phyloP scores from a whole-genome alignment of 2,113 vertebrate genomes.

The Corynorhinus townsendii region DNA sequence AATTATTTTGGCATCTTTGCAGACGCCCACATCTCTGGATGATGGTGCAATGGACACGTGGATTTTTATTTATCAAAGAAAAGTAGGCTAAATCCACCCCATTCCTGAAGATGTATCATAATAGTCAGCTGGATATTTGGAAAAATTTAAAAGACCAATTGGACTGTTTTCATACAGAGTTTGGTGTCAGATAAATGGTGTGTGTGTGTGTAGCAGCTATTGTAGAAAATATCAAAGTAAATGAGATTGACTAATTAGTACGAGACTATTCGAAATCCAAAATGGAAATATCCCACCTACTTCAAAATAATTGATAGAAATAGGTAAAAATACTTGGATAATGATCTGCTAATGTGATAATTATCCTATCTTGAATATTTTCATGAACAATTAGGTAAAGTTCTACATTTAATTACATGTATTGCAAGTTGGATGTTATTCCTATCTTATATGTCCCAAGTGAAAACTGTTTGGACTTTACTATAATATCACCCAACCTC shows the following conservation, averaged over 20 bases:
- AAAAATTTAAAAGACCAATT: not conserved
- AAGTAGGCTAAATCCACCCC: not conserved
- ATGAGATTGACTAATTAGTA: not conserved
- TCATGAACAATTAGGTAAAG: not conserved
- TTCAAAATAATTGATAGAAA: slow-evolving; percentile 20
- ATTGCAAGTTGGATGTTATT: not conserved
- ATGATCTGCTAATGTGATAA: not conserved
- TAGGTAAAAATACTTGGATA: not conserved
- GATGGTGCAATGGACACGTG: not conserved
- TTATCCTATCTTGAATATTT: slow-evolving; percentile 10
- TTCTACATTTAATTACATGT: not conserved
- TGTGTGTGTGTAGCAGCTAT: not conserved
- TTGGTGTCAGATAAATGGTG: not conserved
- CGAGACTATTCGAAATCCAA: not conserved
- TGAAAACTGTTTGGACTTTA: not conserved
- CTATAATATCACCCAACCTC: not conserved
- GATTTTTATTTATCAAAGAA: slow-evolving; percentile 42
- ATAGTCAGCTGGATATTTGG: not conserved
- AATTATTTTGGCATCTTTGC: not conserved
- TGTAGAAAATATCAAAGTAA: not conserved
- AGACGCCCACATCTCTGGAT: not conserved
- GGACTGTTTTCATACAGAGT: slow-evolving; percentile 6
- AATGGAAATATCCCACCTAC: not conserved
- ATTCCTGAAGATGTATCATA: not conserved
- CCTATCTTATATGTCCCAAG: not conserved